Evolutionary conservation across 2,888 invertebrate species (phyloP), one percentile per base, ranked within the genome.

Genomic region (Pterobdella sp.): DNA sequence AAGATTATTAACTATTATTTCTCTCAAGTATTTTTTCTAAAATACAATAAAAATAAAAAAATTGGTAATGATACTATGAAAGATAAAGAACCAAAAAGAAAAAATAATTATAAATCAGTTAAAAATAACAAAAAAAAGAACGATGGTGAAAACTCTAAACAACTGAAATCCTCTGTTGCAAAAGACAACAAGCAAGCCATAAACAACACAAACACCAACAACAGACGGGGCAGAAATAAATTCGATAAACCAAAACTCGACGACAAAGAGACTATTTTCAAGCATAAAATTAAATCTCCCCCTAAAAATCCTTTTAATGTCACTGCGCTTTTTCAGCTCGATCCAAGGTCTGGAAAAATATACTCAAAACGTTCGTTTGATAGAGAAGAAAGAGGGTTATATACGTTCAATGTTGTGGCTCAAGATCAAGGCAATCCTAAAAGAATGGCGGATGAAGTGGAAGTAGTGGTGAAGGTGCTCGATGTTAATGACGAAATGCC

Each of bases 1-100:
- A 91, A 92, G 65, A 88, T 89, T 77, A 90, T 96, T 77, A 89
- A 92, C n/a, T 96, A 95, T 84, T 91, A 93, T n/a, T 35, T 71
- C 36, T 56, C 60, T 3, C n/a, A 56, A 4, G 60, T n/a, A n/a
- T n/a, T n/a, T n/a, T n/a, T n/a, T n/a, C n/a, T n/a, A n/a, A n/a
- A n/a, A n/a, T n/a, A n/a, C n/a, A n/a, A n/a, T n/a, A n/a, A n/a
- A n/a, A n/a, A n/a, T n/a, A n/a, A n/a, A n/a, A 56, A n/a, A 22
- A 56, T 7, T 4, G 60, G 60, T n/a, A 18, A 3, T 14, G 10
- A 18, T 4, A 56, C n/a, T 4, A 26, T 22, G n/a, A 42, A 42
- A 18, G 42, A 7, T 7, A 7, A 18, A 18, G 18, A 42, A 18
- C 42, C 18, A 18, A 42, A 42, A 42, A 7, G 42, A 14, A 42